Evolutionary conservation across 2,888 invertebrate species (phyloP), one percentile per base, ranked within the genome.

Genomic region (Sarcophaga variegata): DNA sequence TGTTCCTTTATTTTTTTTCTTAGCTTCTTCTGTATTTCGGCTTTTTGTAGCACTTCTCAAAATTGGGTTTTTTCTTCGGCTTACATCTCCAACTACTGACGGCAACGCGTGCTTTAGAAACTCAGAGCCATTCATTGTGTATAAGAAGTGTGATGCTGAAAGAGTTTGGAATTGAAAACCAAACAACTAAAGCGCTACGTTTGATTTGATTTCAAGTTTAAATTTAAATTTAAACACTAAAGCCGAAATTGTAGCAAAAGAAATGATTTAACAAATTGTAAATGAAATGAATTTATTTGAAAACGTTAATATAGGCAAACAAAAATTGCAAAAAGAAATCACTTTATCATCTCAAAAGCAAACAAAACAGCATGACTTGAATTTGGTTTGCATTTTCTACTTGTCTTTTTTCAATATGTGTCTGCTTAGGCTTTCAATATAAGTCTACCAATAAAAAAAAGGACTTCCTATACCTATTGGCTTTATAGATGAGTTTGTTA

Each of bases 181-280:
- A 69, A 80, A 64, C 69, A 81, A 49, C 67, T 85, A 77, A 80
- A 84, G 88, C 89, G 88, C 89, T 89, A 84, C 87, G 79, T 89
- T 87, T 85, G 88, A 89, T 90, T 89, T 90, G 89, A 89, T 89
- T 89, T 89, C 85, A 88, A 88, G 89, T 89, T 89, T 84, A 86
- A 88, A 85, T 86, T 88, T 89, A 78, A 86, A 22, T 22, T 22
- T 22, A 22, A 22, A 22, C 22, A 22, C 22, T 22, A 22, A 22
- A 22, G 22, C 22, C 1, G 22, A 22, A 22, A 89, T 85, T 64
- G 49, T 74, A 74, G 69, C 63, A 60, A 2, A 79, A 87, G 79
- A 82, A 87, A 85, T 85, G 69, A 60, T 85, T 85, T 79, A 80
- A 87, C 87, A 87, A 87, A 87, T 85, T 85, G 87, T 83, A 87